These are phyloP conservation scores for Marmota flaviventris DNA, from an alignment of 2,113 vertebrate genomes.

Conservation along the genomic window DNA sequence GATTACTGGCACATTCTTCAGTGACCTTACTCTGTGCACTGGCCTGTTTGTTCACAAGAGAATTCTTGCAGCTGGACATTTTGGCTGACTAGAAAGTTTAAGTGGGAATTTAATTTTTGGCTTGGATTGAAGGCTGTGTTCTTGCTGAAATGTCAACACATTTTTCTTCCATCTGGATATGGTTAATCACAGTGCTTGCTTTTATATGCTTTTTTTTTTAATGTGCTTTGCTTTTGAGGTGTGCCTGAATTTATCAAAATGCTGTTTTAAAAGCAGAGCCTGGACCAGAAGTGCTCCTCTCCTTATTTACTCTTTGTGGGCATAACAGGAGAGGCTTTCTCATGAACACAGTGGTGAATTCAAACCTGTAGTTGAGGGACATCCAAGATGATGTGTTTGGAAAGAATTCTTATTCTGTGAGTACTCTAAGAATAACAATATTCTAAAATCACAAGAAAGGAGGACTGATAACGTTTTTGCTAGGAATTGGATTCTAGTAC, in stretches of 20 bases:
- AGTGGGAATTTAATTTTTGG: conserved; percentile 62
- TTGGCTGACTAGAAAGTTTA: conserved; percentile 78
- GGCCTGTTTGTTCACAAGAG: conserved; percentile 71
- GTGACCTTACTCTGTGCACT: conserved; percentile 69
- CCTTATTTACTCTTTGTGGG: conserved; percentile 60
- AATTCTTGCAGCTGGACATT: conserved; percentile 74
- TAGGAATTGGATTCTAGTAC: background rate
- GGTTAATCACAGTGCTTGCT: conserved; percentile 59
- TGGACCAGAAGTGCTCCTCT: background rate
- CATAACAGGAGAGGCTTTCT: background rate
- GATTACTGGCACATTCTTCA: conserved; percentile 67
- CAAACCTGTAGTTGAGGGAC: background rate
- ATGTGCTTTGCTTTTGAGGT: conserved; percentile 61
- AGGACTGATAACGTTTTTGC: background rate
- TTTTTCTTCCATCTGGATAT: conserved; percentile 79
- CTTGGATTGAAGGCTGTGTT: conserved; percentile 68
- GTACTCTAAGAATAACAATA: conserved; percentile 26
- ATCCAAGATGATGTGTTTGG: background rate
- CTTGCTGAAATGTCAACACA: conserved; percentile 79
- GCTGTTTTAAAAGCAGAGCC: conserved; percentile 47
- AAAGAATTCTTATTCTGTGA: background rate
- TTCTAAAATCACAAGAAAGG: background rate
- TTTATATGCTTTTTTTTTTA: conserved; percentile 23
- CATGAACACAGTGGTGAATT: background rate
- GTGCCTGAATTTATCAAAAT: conserved; percentile 56